Evolutionary conservation across 2,888 invertebrate genomes (phyloP).

Genomic region (Cheilosia soror): DNA sequence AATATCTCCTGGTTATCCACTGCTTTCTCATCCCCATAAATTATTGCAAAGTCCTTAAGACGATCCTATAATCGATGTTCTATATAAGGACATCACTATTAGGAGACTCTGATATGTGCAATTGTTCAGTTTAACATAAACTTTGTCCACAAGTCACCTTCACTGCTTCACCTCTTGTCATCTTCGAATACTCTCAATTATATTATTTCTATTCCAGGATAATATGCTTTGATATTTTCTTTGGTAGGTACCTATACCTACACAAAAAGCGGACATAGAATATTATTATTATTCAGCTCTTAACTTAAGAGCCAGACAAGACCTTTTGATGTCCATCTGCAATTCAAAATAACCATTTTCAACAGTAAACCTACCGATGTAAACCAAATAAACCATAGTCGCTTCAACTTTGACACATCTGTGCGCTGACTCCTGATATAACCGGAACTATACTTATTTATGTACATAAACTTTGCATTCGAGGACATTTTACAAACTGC

Average conservation of each 20-base stretch:
- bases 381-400: conserved; percentile 43
- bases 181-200: neutral
- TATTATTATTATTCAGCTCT: conserved; percentile 15
- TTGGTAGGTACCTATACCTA: too few species aligned
- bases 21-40: too few species aligned
- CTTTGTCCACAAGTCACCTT: too few species aligned
- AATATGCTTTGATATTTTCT: neutral
- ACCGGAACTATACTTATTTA: conserved; percentile 55
- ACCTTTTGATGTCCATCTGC: conserved; percentile 41
- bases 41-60: too few species aligned
- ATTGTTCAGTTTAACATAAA: too few species aligned
- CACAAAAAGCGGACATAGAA: neutral
- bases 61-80: too few species aligned
- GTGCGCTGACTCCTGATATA: conserved; percentile 32
- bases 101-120: too few species aligned
- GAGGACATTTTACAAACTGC: conserved; percentile 60
- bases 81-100: too few species aligned
- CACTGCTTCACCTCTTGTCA: neutral
- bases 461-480: conserved; percentile 59
- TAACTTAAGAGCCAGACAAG: neutral
- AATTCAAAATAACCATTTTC: conserved; percentile 51
- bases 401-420: conserved; percentile 47
- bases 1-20: too few species aligned
- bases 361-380: conserved; percentile 15
- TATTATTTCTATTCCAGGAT: neutral